A percentile compares a stretch with the other conserved stretches of the same genome.
Conservation (phyloP, 2,888 invertebrate genomes). For the Acleris cristana region DNA sequence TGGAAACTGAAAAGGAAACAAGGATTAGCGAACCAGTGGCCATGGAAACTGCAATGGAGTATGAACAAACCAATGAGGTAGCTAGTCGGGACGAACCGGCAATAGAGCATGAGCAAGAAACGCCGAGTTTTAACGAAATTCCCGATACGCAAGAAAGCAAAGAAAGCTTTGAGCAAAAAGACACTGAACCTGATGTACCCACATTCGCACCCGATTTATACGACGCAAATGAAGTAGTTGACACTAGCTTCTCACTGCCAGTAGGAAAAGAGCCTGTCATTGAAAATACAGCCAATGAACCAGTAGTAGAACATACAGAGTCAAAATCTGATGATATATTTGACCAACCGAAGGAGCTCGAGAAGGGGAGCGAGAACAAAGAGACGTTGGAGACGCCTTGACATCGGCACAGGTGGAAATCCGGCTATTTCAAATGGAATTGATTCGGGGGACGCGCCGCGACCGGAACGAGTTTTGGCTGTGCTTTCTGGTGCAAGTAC, state of each 20-base stretch:
- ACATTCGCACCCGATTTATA: slow-evolving; percentile 50
- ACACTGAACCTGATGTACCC: slow-evolving; percentile 25
- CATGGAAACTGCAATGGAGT: slow-evolving; percentile 17
- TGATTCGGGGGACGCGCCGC: slow-evolving; percentile 76
- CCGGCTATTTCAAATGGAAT: slow-evolving; percentile 74
- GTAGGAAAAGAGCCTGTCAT: slow-evolving; percentile 9
- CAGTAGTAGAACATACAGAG: slow-evolving; percentile 15
- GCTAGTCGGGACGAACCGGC: slow-evolving; percentile 8
- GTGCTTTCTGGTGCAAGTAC: slow-evolving; percentile 10
- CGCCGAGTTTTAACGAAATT: background rate
- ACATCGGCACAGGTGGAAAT: slow-evolving; percentile 62
- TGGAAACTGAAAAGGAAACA: background rate
- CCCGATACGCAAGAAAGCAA: background rate
- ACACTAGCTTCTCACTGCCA: slow-evolving; percentile 61
- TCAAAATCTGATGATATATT: slow-evolving; percentile 58
- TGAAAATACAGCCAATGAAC: slow-evolving; percentile 23
- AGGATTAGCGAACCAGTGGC: slow-evolving; percentile 7
- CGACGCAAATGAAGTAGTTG: slow-evolving; percentile 61
- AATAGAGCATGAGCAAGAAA: background rate
- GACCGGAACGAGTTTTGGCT: slow-evolving; percentile 39
- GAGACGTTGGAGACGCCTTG: slow-evolving; percentile 59
- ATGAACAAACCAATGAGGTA: background rate
- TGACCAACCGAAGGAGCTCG: slow-evolving; percentile 44
- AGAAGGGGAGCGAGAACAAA: slow-evolving; percentile 45
- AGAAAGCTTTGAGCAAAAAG: slow-evolving; percentile 13